These are phyloP conservation scores for Rhyacophila brunnea DNA, from an alignment of 1,140 invertebrate genomes.

Conservation along the genomic window DNA sequence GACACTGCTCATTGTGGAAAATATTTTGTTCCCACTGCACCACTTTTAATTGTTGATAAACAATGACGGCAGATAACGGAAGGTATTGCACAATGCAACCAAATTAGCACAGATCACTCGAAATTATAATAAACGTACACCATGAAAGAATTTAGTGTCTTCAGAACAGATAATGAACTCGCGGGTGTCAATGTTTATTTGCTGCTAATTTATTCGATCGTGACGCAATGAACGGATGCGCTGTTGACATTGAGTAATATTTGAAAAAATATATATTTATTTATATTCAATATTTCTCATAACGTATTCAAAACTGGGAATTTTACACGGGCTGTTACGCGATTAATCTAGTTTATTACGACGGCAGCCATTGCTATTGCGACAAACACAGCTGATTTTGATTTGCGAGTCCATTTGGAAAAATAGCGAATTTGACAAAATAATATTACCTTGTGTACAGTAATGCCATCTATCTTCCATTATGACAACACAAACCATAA, in stretches of 20 bases:
- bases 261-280: no score
- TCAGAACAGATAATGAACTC: slow-evolving; percentile 1
- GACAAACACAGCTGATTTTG: slow-evolving; percentile 28
- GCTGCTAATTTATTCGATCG: no score
- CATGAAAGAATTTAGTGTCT: not conserved
- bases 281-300: no score
- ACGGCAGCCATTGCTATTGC: slow-evolving; percentile 26
- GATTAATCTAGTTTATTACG: slow-evolving; percentile 8
- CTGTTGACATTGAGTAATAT: no score
- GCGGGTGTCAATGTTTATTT: not conserved
- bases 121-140: no score
- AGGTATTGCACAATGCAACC: not conserved
- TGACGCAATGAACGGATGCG: no score
- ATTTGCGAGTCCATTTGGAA: slow-evolving; percentile 15
- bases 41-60: slow-evolving; percentile 20
- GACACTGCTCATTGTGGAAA: slow-evolving; percentile 21
- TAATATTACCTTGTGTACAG: no score
- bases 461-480: no score
- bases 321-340: no score
- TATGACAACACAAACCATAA: no score
- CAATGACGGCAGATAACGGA: not conserved
- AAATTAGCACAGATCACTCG: not conserved
- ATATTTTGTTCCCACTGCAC: slow-evolving; percentile 11
- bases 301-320: no score
- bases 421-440: no score